A percentile compares a stretch with the other conserved stretches of the same genome.
Conservation (phyloP, 2,797 vertebrate species). For the Syndactyla subalaris region DNA sequence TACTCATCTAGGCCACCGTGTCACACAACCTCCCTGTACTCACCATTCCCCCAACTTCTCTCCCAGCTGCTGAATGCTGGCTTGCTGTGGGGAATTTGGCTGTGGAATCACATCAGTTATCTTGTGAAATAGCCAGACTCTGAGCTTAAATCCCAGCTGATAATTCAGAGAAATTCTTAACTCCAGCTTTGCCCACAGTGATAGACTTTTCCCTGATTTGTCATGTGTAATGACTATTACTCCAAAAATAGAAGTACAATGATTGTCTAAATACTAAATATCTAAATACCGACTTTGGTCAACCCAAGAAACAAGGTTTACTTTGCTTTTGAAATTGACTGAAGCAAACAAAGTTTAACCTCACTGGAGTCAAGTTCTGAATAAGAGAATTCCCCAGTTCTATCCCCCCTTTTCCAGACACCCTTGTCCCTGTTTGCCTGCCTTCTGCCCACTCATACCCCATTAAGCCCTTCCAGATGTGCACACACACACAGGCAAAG, state of each 20-base stretch:
- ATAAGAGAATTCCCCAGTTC: neutral
- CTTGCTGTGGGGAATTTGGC: neutral
- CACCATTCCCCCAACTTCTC: neutral
- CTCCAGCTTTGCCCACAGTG: constrained; percentile 36
- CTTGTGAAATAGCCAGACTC: constrained; percentile 22
- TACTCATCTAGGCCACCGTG: neutral
- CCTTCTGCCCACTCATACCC: neutral
- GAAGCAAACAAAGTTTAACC: neutral
- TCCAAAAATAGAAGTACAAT: neutral
- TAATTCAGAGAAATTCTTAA: neutral
- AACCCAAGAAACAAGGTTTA: neutral
- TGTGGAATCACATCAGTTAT: neutral
- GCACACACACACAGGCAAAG: neutral
- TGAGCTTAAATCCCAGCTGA: neutral
- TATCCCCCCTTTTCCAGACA: neutral
- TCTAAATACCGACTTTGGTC: neutral
- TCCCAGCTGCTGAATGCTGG: neutral
- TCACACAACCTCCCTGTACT: neutral
- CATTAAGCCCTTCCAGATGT: neutral
- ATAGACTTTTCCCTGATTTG: neutral
- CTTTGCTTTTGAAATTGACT: neutral
- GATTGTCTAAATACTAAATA: neutral
- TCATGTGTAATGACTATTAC: neutral
- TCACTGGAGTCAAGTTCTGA: neutral
- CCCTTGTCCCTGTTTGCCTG: neutral